These are phyloP conservation scores for Didymodactylos carnosus DNA, from an alignment of 2,888 invertebrate species.

Conservation along the genomic window DNA sequence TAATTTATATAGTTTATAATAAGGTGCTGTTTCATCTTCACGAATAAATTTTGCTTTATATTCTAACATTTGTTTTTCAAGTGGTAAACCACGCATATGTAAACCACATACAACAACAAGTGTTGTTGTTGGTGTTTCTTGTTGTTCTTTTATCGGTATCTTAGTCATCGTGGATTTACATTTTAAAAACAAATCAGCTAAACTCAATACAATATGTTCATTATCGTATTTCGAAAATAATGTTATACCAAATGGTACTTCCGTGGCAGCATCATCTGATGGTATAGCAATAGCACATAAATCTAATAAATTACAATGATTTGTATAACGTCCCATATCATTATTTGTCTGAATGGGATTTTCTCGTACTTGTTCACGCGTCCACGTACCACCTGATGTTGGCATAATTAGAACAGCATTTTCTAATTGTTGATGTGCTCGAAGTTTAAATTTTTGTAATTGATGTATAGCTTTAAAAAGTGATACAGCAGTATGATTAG, in stretches of 20 bases:
- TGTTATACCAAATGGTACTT: conserved; percentile 51
- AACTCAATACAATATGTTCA: too few species aligned
- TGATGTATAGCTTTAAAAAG: neutral
- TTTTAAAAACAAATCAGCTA: too few species aligned
- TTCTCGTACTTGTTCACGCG: neutral
- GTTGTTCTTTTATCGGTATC: too few species aligned
- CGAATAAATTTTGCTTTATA: neutral
- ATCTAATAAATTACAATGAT: conserved; percentile 26
- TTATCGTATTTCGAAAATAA: too few species aligned
- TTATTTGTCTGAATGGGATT: neutral
- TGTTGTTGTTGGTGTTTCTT: neutral
- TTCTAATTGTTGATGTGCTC: neutral
- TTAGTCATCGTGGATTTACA: too few species aligned
- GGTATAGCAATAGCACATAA: conserved; percentile 73
- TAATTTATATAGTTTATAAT: neutral
- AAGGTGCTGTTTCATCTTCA: neutral
- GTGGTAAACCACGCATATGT: neutral
- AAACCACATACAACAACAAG: neutral
- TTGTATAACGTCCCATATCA: neutral
- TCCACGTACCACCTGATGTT: neutral
- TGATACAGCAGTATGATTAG: neutral
- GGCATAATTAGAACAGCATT: neutral
- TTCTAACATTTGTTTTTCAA: neutral
- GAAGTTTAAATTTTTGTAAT: neutral
- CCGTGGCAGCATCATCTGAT: conserved; percentile 47